A percentile compares a stretch with the other conserved stretches of the same genome.
Evolutionary conservation across 2,113 vertebrate genomes (phyloP).

Genomic region (Gobius niger): DNA sequence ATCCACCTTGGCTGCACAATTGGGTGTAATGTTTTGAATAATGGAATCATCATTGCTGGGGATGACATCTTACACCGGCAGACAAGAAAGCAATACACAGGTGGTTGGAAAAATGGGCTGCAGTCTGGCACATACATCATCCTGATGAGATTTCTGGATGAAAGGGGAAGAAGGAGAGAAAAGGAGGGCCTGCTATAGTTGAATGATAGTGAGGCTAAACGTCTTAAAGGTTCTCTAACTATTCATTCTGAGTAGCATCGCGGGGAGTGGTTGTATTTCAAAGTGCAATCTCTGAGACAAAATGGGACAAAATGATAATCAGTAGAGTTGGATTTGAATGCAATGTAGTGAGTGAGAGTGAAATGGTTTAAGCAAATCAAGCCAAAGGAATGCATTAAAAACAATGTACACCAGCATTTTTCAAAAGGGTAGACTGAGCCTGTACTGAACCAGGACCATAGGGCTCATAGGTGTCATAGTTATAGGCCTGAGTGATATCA

Average conservation of each 20-base stretch:
- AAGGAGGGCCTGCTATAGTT: constrained; percentile 3
- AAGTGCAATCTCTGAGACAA: not conserved
- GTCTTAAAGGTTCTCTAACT: constrained; percentile 14
- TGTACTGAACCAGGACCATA: too few species aligned
- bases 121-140: constrained; percentile 54
- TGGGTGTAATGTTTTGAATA: constrained; percentile 57
- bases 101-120: constrained; percentile 57
- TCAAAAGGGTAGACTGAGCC: too few species aligned
- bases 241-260: not conserved
- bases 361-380: too few species aligned
- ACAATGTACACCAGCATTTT: too few species aligned
- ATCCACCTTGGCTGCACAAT: constrained; percentile 43
- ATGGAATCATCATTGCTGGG: constrained; percentile 60
- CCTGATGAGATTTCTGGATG: constrained; percentile 41
- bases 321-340: too few species aligned
- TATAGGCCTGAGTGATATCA: too few species aligned
- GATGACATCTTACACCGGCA: constrained; percentile 53
- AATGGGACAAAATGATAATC: not conserved
- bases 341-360: too few species aligned
- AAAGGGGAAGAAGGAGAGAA: constrained; percentile 4
- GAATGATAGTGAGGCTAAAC: constrained; percentile 34
- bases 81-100: constrained; percentile 55
- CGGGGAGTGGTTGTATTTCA: not conserved
- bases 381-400: too few species aligned
- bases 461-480: too few species aligned